A percentile compares a stretch with the other conserved stretches of the same genome.
Evolutionary conservation across 2,797 vertebrate species (phyloP).

Genomic region (Trachops cirrhosus): DNA sequence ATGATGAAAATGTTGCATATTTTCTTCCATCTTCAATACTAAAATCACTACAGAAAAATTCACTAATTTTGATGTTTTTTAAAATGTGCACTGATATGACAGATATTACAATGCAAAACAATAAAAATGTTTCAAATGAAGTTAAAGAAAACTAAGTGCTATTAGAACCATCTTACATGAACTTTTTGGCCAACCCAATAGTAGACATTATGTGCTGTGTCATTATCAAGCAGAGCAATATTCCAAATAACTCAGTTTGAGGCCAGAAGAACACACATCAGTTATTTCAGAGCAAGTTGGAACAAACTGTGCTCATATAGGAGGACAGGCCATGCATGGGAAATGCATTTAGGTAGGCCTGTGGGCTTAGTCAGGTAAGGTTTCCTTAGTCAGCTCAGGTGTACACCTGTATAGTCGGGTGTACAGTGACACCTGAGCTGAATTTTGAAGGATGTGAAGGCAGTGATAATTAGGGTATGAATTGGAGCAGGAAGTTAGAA

Average conservation of each 20-base stretch:
- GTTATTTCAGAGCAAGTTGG: not conserved
- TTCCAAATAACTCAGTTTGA: not conserved
- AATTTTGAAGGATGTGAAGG: not conserved
- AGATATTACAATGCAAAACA: not conserved
- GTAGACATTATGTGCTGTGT: not conserved
- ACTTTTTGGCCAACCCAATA: not conserved
- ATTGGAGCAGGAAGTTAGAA: not conserved
- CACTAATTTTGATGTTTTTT: not conserved
- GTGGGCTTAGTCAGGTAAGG: not conserved
- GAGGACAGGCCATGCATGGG: rapidly evolving
- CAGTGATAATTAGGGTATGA: not conserved
- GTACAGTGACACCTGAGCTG: not conserved
- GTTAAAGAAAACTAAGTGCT: not conserved
- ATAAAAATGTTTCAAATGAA: not conserved
- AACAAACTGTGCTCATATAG: not conserved
- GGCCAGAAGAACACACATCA: not conserved
- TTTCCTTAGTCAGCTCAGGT: not conserved
- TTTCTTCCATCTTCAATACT: not conserved
- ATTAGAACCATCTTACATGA: not conserved
- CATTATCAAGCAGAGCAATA: not conserved
- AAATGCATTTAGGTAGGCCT: not conserved
- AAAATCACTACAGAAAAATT: not conserved
- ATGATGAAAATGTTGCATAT: not conserved
- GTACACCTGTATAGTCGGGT: no score
- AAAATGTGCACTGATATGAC: not conserved